Conservation (phyloP, 1,140 invertebrate genomes). For the Lethrus apterus region DNA sequence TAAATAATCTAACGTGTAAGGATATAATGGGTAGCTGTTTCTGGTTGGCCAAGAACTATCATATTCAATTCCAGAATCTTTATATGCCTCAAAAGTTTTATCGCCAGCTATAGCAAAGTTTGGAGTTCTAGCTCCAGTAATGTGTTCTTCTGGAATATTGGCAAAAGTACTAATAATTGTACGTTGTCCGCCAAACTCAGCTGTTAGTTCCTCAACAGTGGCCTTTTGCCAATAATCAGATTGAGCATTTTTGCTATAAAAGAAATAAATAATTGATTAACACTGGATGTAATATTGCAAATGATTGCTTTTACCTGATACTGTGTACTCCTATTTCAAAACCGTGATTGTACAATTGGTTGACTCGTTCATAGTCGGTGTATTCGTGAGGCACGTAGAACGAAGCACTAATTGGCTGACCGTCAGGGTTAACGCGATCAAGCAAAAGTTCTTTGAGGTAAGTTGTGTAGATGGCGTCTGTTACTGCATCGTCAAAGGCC, state of each 20-base stretch:
- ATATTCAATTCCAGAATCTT: conserved; percentile 47
- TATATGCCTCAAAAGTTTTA: conserved; percentile 47
- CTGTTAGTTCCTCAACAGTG: conserved; percentile 13
- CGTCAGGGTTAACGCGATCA: conserved; percentile 53
- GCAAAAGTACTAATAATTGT: conserved; percentile 29
- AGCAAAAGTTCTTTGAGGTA: conserved; percentile 55
- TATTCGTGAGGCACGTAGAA: conserved; percentile 65
- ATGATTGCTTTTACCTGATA: conserved; percentile 42
- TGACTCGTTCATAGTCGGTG: conserved; percentile 56
- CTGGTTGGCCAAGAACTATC: conserved; percentile 57
- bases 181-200: conserved; percentile 31
- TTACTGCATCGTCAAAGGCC: conserved; percentile 63
- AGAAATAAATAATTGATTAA: conserved; percentile 47
- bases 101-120: conserved; percentile 35
- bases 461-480: conserved; percentile 50
- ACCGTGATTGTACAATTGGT: conserved; percentile 55
- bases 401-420: conserved; percentile 52
- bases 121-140: conserved; percentile 28
- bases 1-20: conserved; percentile 61
- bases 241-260: conserved; percentile 58
- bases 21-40: conserved; percentile 42
- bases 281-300: neutral
- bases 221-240: conserved; percentile 35
- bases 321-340: conserved; percentile 64
- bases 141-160: conserved; percentile 26